Evolutionary conservation across 2,888 invertebrate species (phyloP), one percentile per base, ranked within the genome.

Genomic region (Polymixis flavicincta): DNA sequence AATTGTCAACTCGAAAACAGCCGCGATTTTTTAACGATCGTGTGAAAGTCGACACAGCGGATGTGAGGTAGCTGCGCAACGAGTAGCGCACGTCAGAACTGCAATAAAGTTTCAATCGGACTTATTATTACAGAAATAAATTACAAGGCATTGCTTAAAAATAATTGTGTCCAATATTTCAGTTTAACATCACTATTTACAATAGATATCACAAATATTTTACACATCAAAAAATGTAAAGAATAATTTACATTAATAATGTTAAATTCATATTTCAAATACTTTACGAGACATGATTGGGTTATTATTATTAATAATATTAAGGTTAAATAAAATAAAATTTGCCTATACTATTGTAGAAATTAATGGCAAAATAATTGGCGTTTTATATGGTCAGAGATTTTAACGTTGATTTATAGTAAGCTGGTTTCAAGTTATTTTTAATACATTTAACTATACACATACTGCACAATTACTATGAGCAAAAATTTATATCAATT

Each of bases 121-220:
- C 42, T 45, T n/a, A n/a, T n/a, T n/a, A 42, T 42, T 70, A 70
- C 55, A 80, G 61, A 73, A 69, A 55, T 54, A 70, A 74, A 54
- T 71, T 85, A 69, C 68, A 81, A 78, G 59, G 78, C 71, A 63
- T 71, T 75, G 70, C 85, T 87, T 81, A 78, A 28, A 83, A 77
- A 83, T 84, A 69, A 86, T 78, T 80, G 83, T 86, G 86, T 89
- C 80, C 85, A 87, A 88, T 88, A 88, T 85, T 88, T 83, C 85
- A 83, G 67, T 71, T 88, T 74, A 74, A 85, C 69, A 83, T 76
- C 70, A 84, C 80, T 90, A 90, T 89, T 88, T 89, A 91, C 89
- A 90, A 88, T 90, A 89, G 82, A 89, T 91, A 89, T 89, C 88
- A 90, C 89, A 91, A 87, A 88, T 80, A 88, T 78, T 85, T 80